Percentiles rank a stretch among this genome's conserved stretches.
Evolutionary conservation across 1,140 invertebrate genomes (phyloP).

Genomic region (Plodia interpunctella): DNA sequence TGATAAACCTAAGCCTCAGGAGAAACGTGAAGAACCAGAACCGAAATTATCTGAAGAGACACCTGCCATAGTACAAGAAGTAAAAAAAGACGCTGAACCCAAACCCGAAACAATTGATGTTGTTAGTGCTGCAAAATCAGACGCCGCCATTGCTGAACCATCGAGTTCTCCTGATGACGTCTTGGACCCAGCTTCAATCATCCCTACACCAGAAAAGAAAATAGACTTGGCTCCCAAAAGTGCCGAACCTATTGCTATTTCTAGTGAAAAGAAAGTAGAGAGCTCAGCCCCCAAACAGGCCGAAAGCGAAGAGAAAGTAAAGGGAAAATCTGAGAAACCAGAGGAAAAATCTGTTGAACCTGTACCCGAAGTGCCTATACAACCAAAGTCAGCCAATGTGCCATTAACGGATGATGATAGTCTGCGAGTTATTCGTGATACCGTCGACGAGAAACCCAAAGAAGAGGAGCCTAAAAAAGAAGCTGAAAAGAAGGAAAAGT

Average conservation of each 20-base stretch:
- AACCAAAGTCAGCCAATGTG: conserved; percentile 15
- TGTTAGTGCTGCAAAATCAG: conserved; percentile 46
- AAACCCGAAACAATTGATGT: conserved; percentile 48
- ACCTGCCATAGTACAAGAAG: conserved; percentile 53
- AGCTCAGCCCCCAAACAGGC: conserved; percentile 22
- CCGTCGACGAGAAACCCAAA: conserved; percentile 43
- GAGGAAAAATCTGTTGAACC: conserved; percentile 20
- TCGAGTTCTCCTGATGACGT: conserved; percentile 34
- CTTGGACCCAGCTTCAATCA: conserved; percentile 45
- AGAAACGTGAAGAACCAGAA: conserved; percentile 22
- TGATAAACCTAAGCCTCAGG: conserved; percentile 20
- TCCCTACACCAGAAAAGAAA: conserved; percentile 39
- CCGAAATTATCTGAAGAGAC: conserved; percentile 29
- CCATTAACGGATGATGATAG: conserved; percentile 35
- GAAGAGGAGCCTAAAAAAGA: conserved; percentile 20
- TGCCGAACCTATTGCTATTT: conserved; percentile 29
- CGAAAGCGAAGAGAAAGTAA: conserved; percentile 28
- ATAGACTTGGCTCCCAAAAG: conserved; percentile 22
- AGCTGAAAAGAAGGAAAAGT: conserved; percentile 18
- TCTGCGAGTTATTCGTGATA: conserved; percentile 55
- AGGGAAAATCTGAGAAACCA: conserved; percentile 26
- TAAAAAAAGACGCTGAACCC: conserved; percentile 44
- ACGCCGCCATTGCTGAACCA: conserved; percentile 37
- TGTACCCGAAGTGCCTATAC: conserved; percentile 18
- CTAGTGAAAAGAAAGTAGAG: conserved; percentile 37